These are phyloP conservation scores for Pantala flavescens DNA, from an alignment of 1,140 invertebrate species.

Conservation along the genomic window DNA sequence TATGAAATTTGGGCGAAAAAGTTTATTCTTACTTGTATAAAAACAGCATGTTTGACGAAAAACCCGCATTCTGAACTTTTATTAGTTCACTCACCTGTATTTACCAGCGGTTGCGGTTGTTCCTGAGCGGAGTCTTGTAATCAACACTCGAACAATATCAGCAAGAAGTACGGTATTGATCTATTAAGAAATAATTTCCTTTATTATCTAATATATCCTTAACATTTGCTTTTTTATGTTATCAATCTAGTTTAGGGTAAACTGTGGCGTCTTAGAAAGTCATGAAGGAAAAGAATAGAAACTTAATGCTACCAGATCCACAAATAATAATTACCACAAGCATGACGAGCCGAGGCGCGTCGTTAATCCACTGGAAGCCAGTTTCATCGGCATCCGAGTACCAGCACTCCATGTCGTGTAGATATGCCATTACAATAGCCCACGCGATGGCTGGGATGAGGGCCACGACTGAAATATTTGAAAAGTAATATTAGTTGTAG, in stretches of 20 bases:
- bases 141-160: conserved; percentile 41
- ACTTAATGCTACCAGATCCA: no score
- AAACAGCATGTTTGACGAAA: no score
- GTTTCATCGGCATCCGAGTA: conserved; percentile 36
- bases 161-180: conserved; percentile 40
- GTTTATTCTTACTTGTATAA: no score
- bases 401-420: conserved; percentile 42
- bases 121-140: conserved; percentile 34
- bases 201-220: no score
- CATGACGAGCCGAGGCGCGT: conserved; percentile 40
- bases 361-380: conserved; percentile 42
- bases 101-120: background rate
- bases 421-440: conserved; percentile 35
- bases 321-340: no score
- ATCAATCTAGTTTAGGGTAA: background rate
- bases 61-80: background rate
- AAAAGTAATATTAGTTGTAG: conserved; percentile 18
- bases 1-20: no score
- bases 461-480: conserved; percentile 36
- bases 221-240: background rate
- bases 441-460: conserved; percentile 38
- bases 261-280: no score
- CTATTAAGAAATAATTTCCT: background rate
- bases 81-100: background rate
- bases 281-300: no score